Conservation (phyloP, 2,888 invertebrate species). For the Andrena chrysosceles region DNA sequence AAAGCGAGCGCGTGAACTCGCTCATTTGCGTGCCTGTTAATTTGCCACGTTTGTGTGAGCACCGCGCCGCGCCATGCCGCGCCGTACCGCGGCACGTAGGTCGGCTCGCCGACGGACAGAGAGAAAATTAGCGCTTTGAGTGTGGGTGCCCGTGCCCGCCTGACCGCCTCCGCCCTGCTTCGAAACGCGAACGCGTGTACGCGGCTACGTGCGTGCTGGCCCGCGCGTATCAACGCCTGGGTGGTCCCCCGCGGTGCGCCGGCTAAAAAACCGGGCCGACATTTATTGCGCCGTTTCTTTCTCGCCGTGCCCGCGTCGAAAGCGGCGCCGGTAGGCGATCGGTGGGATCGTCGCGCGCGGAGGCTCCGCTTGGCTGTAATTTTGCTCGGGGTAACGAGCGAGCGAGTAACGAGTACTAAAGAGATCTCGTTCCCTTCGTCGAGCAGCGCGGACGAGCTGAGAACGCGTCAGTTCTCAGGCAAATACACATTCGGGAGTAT, state of each 20-base stretch:
- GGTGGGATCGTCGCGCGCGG: background rate
- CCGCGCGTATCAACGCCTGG: slow-evolving; percentile 61
- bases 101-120: slow-evolving; percentile 68
- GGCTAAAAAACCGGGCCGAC: slow-evolving; percentile 54
- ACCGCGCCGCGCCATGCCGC: slow-evolving; percentile 57
- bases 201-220: slow-evolving; percentile 56
- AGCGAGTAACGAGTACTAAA: background rate
- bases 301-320: background rate
- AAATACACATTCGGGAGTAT: no score
- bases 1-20: slow-evolving; percentile 81
- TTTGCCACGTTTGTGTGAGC: slow-evolving; percentile 80
- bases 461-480: no score
- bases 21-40: slow-evolving; percentile 84
- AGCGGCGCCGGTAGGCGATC: background rate
- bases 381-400: background rate
- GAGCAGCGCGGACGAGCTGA: no score
- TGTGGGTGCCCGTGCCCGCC: slow-evolving; percentile 58
- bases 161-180: slow-evolving; percentile 12
- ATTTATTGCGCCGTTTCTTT: slow-evolving; percentile 32
- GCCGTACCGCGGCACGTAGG: slow-evolving; percentile 53
- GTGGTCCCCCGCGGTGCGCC: slow-evolving; percentile 61
- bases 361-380: background rate
- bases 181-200: slow-evolving; percentile 44
- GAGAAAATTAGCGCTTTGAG: slow-evolving; percentile 80
- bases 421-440: no score